Evolutionary conservation across 2,888 invertebrate species (phyloP).

Genomic region (Trichopria drosophilae): DNA sequence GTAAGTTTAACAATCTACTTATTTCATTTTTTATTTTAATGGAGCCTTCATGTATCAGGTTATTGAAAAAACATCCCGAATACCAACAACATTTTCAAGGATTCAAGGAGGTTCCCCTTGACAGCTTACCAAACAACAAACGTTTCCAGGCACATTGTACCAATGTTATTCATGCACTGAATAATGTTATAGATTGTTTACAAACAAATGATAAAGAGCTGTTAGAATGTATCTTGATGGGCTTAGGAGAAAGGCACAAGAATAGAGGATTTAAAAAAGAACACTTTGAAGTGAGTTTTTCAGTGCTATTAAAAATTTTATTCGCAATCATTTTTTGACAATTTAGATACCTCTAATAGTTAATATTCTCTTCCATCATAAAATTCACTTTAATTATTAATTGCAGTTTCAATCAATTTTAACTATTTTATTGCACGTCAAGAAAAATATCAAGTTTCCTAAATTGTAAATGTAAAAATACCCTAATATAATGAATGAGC

Average conservation of each 20-base stretch:
- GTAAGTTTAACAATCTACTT: too few species aligned
- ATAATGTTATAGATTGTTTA: conserved; percentile 60
- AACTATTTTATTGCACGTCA: too few species aligned
- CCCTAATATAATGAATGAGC: too few species aligned
- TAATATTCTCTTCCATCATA: too few species aligned
- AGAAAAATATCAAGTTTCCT: too few species aligned
- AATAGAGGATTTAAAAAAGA: conserved; percentile 57
- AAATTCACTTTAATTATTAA: too few species aligned
- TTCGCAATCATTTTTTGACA: too few species aligned
- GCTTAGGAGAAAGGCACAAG: conserved; percentile 58
- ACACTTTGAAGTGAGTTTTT: conserved; percentile 48
- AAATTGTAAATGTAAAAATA: too few species aligned
- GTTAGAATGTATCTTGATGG: conserved; percentile 47
- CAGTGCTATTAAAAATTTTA: too few species aligned
- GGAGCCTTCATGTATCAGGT: conserved; percentile 54
- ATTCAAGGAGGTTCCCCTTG: conserved; percentile 59
- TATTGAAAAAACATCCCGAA: conserved; percentile 60
- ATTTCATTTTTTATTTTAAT: too few species aligned
- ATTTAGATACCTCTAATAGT: too few species aligned
- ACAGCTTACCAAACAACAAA: conserved; percentile 58
- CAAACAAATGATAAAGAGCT: conserved; percentile 59
- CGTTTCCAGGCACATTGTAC: conserved; percentile 62
- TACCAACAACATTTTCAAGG: conserved; percentile 59
- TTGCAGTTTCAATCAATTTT: too few species aligned
- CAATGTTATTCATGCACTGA: conserved; percentile 60